Percentiles rank a stretch among this genome's conserved stretches.
Evolutionary conservation across 1,140 invertebrate genomes (phyloP).

Genomic region (Rhynchophorus ferrugineus): DNA sequence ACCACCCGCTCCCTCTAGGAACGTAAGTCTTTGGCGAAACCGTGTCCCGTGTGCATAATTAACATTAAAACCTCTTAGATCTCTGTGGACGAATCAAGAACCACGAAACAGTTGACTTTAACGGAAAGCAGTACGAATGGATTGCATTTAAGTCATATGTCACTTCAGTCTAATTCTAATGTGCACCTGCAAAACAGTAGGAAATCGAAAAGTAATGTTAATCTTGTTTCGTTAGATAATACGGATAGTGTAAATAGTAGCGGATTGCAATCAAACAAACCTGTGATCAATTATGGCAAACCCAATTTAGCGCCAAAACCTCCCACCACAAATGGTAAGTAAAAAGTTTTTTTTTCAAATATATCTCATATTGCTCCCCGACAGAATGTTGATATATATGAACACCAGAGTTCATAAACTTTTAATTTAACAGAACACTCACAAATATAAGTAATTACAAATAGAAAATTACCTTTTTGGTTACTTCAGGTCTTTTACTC

Average conservation of each 20-base stretch:
- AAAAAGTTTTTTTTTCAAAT: not conserved
- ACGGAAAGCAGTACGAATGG: conserved; percentile 20
- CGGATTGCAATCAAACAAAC: conserved; percentile 21
- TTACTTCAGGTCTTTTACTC: no score
- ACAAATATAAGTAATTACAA: no score
- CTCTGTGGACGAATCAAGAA: conserved; percentile 7
- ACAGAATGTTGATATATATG: no score
- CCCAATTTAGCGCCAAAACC: conserved; percentile 51
- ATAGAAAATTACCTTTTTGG: no score
- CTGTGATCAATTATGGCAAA: conserved; percentile 45
- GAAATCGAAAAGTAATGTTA: conserved; percentile 37
- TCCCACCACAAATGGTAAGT: conserved; percentile 41
- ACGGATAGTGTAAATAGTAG: conserved; percentile 22
- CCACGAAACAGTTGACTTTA: conserved; percentile 1
- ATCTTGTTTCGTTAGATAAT: conserved; percentile 31
- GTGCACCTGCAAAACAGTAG: conserved; percentile 29
- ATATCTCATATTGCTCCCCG: no score
- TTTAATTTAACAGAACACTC: no score
- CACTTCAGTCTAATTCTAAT: conserved; percentile 21
- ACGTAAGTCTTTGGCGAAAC: conserved; percentile 12
- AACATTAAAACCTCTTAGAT: conserved; percentile 13
- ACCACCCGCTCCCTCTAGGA: conserved; percentile 29
- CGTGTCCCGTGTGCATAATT: not conserved
- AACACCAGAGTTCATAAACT: no score
- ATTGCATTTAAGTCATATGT: conserved; percentile 20